Evolutionary conservation across 1,140 invertebrate species (phyloP), one percentile per base, ranked within the genome.

Genomic region (Pissodes strobi): DNA sequence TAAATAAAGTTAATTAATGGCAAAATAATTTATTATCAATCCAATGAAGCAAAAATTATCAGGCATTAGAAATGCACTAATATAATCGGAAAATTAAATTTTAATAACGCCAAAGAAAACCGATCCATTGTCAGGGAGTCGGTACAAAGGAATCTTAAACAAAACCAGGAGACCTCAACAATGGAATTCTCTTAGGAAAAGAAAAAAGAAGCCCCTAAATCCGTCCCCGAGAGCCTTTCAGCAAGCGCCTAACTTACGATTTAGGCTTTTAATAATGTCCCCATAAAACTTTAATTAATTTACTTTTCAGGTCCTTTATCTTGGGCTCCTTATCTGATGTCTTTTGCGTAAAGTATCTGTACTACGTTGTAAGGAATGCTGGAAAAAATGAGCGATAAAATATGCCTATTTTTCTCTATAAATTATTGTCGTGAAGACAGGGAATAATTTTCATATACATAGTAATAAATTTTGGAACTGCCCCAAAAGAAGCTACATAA

Each of bases 261-360:
- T 62, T 62, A 62, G 59, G 59, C 30, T 52, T 62, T 62, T 62
- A 62, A 62, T 62, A 62, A 62, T 53, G 59, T 62, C 48, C 59
- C 59, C 48, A 62, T 62, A 53, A 62, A 62, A 62, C 59, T 62
- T 62, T 62, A 62, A 53, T 52, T 62, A 62, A 62, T 62, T 62
- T 62, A 53, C 59, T 62, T 62, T 62, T 51, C 37, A 43, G 22
- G 49, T 43, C 59, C 25, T 62, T 62, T 62, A 37, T 61, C 46
- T 46, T 25, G 10, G 25, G 22, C 10, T 37, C 19, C 51, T 61
- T 61, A 61, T 51, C 46, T 34, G 46, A 25, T 61, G 58, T 61
- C 51, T 27, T 61, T 39, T 39, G 45, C 15, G 10, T 15, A 12
- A 38, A 21, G 30, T 51, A 39, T 61, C 48, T 45, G 21, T 2